Evolutionary conservation across 2,113 vertebrate species (phyloP).

Genomic region (Pitta sordida): DNA sequence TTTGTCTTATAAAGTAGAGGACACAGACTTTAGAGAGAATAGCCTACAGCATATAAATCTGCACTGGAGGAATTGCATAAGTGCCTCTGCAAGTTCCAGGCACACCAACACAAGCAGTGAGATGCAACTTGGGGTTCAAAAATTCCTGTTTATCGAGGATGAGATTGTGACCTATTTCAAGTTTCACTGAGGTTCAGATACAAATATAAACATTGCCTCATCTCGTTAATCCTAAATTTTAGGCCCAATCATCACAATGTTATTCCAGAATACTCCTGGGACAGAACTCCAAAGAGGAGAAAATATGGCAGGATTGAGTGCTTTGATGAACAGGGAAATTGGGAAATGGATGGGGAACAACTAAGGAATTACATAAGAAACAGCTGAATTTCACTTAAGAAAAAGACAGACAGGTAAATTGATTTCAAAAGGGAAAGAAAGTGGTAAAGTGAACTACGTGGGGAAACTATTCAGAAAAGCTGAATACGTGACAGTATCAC

Average conservation of each 20-base stretch:
- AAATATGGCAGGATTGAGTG: not conserved
- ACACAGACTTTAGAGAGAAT: not conserved
- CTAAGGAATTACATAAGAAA: not conserved
- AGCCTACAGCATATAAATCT: not conserved
- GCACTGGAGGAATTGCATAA: not conserved
- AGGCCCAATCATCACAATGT: not conserved
- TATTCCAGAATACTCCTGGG: not conserved
- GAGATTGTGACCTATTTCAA: not conserved
- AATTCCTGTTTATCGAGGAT: not conserved
- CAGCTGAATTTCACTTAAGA: not conserved
- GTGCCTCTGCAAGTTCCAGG: not conserved
- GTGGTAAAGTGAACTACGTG: not conserved
- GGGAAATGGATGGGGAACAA: not conserved
- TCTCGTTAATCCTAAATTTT: not conserved
- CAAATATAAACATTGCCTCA: not conserved
- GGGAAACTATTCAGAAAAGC: not conserved
- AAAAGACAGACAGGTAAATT: not conserved
- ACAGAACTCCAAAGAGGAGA: not conserved
- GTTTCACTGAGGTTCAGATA: not conserved
- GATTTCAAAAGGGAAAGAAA: not conserved
- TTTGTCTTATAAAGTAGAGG: not conserved
- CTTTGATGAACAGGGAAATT: not conserved
- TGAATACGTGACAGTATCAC: not conserved
- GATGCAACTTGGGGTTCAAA: not conserved
- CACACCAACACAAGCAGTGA: not conserved